phyloP scores from a whole-genome alignment of 2,888 invertebrate species.

The Pomacea canaliculata region DNA sequence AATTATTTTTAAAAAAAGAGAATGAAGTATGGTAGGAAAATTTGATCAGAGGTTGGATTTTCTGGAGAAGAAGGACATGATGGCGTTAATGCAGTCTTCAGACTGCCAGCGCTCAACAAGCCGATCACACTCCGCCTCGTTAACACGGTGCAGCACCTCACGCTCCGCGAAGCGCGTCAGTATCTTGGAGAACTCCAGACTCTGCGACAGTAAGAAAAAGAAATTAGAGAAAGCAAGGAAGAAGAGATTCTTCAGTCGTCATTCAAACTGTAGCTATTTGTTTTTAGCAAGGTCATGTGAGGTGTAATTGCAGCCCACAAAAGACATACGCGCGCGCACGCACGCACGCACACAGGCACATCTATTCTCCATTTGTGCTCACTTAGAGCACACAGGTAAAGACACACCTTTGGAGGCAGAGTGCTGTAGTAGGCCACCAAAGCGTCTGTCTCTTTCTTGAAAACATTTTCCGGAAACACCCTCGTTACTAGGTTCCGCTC shows the following conservation, averaged over 20 bases:
- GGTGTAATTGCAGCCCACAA: background rate
- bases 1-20: too few relatives aligned
- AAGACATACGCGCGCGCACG: background rate
- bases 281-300: background rate
- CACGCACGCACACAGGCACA: background rate
- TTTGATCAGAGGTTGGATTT: background rate
- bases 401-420: constrained; percentile 67
- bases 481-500: constrained; percentile 83
- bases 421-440: constrained; percentile 71
- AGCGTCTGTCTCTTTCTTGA: constrained; percentile 75
- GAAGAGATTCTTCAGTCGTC: background rate
- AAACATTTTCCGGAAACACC: constrained; percentile 78
- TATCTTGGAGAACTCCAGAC: constrained; percentile 79
- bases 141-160: constrained; percentile 77
- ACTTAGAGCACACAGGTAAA: too few relatives aligned
- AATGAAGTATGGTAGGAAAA: too few relatives aligned
- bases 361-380: too few relatives aligned
- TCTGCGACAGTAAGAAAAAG: constrained; percentile 68
- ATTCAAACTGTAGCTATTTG: too few relatives aligned
- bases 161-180: constrained; percentile 76
- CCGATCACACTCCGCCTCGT: constrained; percentile 78
- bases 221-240: background rate
- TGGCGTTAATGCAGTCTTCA: constrained; percentile 77
- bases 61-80: constrained; percentile 73
- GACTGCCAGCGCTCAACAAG: constrained; percentile 78